Base-by-base conservation (phyloP, 2,113 vertebrate species). In the Gymnobelideus leadbeateri region DNA sequence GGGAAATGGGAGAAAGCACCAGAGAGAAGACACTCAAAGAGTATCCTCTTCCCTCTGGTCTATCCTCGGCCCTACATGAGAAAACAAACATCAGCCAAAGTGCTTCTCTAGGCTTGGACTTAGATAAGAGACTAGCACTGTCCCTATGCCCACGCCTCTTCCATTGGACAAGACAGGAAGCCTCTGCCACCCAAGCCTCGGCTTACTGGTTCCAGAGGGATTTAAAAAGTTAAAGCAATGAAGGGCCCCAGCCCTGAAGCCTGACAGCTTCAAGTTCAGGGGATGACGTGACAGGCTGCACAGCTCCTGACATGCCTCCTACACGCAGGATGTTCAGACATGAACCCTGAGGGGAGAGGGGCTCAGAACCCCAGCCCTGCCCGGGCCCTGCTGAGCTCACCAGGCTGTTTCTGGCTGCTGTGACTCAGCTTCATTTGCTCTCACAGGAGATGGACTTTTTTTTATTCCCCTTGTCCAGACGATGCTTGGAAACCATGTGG, bases 321-420 rank as follows among this genome's bases (percentile, higher is more conserved):
- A 84, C 68, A 43, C 19, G 37, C 68, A 84, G 68, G n/a, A 84
- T 84, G 68, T 84, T 43, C 68, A 84, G 68, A 84, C 68, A 84
- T 84, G 68, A 84, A 84, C n/a, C 68, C 68, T 43, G 68, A 84
- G 68, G 68, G 68, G 19, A 84, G n/a, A 84, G 5, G 95, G 97
- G 96, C 96, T 92, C 96, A 97, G 61, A 96, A 97, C 97, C 94
- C 96, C 49, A 95, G 93, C 93, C 93, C 57, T 97, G 97, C 98
- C 96, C 19, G 6, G 68, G 68, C n/a, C 68, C 68, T 84, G 68
- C 16, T 84, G 68, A 84, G 68, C 68, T 84, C 68, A 84, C 68
- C n/a, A 84, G n/a, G 68, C 37, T 84, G 68, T 84, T 84, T 84
- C 68, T 84, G 68, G 37, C 6, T 84, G 68, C 68, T 84, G n/a